Percentiles rank a stretch among this genome's conserved stretches.
phyloP scores from a whole-genome alignment of 1,140 invertebrate species.

The Dolichoris vasculosae region DNA sequence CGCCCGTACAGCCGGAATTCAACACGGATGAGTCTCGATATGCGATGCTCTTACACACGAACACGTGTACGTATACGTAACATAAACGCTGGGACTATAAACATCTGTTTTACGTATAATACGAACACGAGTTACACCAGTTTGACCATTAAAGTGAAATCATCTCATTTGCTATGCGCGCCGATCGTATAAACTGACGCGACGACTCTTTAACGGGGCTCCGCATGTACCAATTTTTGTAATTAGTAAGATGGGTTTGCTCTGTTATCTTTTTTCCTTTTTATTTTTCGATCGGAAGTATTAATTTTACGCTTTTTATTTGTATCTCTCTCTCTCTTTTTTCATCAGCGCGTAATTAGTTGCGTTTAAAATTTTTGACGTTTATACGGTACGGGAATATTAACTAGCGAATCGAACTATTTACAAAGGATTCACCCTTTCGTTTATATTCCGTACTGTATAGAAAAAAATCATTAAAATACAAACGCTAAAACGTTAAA shows the following conservation, averaged over 20 bases:
- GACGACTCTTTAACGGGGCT: constrained; percentile 32
- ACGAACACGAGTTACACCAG: constrained; percentile 8
- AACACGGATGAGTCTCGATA: background rate
- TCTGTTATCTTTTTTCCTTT: background rate
- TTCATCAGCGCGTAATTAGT: background rate
- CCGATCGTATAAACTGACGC: constrained; percentile 29
- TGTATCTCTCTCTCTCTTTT: background rate
- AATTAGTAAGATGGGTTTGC: constrained; percentile 21
- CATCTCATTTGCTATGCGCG: constrained; percentile 32
- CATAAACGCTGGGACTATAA: background rate
- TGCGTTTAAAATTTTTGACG: background rate
- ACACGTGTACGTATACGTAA: background rate
- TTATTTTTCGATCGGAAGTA: constrained; percentile 8
- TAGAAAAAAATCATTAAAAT: background rate
- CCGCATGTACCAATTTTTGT: constrained; percentile 25
- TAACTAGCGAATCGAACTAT: background rate
- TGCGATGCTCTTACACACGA: background rate
- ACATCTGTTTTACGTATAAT: constrained; percentile 20
- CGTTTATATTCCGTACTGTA: background rate
- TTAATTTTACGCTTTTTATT: constrained; percentile 20
- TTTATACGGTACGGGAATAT: background rate
- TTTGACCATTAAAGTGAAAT: constrained; percentile 34
- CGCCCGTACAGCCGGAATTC: background rate
- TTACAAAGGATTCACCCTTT: background rate
- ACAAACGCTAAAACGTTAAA: too few relatives aligned